These are phyloP conservation scores for Lamellibrachia columna DNA, from an alignment of 2,888 invertebrate species.

Conservation along the genomic window DNA sequence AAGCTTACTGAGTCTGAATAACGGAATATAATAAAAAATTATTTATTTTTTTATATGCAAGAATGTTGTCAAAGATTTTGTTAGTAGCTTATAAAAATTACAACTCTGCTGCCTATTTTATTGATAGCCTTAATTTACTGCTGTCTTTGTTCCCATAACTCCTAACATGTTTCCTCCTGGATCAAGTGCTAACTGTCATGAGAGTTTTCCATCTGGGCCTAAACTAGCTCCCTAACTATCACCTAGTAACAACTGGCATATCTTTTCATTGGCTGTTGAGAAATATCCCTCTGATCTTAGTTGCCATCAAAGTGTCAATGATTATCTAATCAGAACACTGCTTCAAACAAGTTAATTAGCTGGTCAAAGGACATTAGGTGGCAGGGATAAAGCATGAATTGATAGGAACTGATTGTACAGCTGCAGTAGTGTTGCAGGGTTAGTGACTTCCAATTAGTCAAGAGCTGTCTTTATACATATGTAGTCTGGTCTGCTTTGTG, in stretches of 20 bases:
- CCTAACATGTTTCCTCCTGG: neutral
- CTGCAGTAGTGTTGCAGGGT: neutral
- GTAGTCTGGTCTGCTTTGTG: neutral
- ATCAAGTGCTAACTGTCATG: neutral
- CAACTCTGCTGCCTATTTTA: neutral
- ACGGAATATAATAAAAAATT: neutral
- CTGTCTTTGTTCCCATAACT: neutral
- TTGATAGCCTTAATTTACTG: neutral
- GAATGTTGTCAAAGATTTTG: too few species aligned
- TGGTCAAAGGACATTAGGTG: neutral
- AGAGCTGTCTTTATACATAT: neutral
- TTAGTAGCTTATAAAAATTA: too few species aligned
- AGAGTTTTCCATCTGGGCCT: neutral
- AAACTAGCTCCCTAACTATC: neutral
- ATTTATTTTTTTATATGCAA: neutral
- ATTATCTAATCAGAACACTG: neutral
- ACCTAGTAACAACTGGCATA: neutral
- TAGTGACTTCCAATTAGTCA: neutral
- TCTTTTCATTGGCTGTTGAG: neutral
- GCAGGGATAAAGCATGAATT: neutral
- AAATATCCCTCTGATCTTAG: neutral
- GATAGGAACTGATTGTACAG: neutral
- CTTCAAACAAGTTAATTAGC: neutral
- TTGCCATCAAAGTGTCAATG: neutral
- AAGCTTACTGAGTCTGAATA: neutral